Percentiles rank a stretch among this genome's conserved stretches.
Evolutionary conservation across 2,888 invertebrate species (phyloP).

Genomic region (Harmothoe impar): DNA sequence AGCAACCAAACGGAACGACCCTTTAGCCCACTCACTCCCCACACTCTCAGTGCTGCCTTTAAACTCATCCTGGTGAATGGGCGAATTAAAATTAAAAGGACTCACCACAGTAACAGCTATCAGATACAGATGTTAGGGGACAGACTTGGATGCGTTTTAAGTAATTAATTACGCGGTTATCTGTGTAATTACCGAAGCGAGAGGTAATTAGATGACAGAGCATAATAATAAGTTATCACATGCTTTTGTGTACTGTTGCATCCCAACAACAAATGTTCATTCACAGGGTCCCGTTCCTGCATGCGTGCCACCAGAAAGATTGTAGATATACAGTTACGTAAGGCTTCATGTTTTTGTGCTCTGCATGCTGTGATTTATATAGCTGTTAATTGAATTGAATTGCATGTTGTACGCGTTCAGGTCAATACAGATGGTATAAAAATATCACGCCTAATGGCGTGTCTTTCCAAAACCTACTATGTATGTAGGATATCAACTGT

Average conservation of each 20-base stretch:
- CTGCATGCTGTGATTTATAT: background rate
- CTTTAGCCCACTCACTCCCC: background rate
- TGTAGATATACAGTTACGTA: constrained; percentile 22
- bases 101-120: background rate
- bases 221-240: constrained; percentile 29
- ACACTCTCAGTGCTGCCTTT: background rate
- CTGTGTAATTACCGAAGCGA: constrained; percentile 12
- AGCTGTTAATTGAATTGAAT: constrained; percentile 28
- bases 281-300: background rate
- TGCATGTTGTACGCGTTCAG: constrained; percentile 2
- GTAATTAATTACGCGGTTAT: constrained; percentile 14
- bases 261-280: background rate
- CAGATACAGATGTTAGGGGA: constrained; percentile 6
- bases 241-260: background rate
- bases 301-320: constrained; percentile 1
- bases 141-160: background rate
- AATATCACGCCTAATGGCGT: background rate
- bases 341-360: background rate
- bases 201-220: background rate
- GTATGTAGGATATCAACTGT: constrained; percentile 24
- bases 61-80: background rate
- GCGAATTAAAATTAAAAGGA: background rate
- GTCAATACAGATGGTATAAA: background rate
- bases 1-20: constrained; percentile 25
- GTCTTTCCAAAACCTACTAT: background rate